These are phyloP conservation scores for Drosophila tani DNA, from an alignment of 1,140 invertebrate species.

Conservation along the genomic window DNA sequence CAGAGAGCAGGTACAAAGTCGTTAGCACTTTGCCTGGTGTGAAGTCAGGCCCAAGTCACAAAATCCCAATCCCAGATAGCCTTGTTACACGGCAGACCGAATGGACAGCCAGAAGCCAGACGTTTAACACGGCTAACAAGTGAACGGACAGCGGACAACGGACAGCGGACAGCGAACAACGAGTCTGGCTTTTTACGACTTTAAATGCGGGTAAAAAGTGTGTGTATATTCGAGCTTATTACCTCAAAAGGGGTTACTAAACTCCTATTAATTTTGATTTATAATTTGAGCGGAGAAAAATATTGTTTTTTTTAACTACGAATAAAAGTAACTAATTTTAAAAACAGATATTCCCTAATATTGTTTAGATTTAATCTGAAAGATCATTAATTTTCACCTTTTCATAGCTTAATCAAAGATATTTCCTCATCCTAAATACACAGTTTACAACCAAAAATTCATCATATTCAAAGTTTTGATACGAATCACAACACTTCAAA, in stretches of 20 bases:
- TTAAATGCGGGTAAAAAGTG: neutral
- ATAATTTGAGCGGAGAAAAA: neutral
- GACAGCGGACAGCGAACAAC: neutral
- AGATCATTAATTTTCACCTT: neutral
- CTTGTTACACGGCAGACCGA: conserved; percentile 33
- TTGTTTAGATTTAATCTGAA: neutral
- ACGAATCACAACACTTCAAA: neutral
- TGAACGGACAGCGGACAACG: conserved; percentile 26
- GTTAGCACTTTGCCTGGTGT: conserved; percentile 75
- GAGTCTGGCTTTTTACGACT: neutral
- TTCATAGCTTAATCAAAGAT: neutral
- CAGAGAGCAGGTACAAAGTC: conserved; percentile 72
- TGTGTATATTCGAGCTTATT: neutral
- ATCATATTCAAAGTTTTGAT: neutral
- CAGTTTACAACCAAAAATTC: neutral
- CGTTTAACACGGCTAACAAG: conserved; percentile 37
- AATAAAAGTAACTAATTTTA: neutral
- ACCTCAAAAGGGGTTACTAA: neutral
- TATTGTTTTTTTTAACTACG: neutral
- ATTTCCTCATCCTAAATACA: neutral
- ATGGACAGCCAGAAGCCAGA: conserved; percentile 32
- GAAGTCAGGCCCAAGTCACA: conserved; percentile 60
- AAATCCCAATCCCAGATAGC: conserved; percentile 16
- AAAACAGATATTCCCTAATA: neutral
- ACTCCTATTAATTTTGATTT: neutral